Evolutionary conservation across 2,797 vertebrate species (phyloP), one percentile per base, ranked within the genome.

Genomic region (Forpus xanthops): DNA sequence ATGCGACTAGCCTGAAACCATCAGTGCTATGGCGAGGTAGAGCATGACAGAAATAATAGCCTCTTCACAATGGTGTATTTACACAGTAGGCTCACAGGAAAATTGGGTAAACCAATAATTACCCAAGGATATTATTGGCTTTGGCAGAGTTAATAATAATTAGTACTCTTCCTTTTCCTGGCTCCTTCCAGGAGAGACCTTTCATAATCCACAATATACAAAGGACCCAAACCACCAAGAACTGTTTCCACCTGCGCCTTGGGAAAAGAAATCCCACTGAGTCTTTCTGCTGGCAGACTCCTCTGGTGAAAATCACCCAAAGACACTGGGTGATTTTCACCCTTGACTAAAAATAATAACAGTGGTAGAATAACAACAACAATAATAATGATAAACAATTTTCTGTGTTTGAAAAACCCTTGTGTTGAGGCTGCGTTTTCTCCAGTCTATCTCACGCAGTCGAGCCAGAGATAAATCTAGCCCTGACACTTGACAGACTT

Each of bases 81-180:
- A 95, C 89, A 95, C 90, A 95, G 95, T 91, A 96, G 92, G 92
- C 92, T 95, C 88, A 75, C 92, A 90, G 94, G 96, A 96, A 96
- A 96, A 96, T 89, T 85, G 94, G 89, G 94, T 95, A 96, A 96
- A 97, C 95, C 87, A 37, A 93, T 95, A 96, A 96, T 97, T 97
- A 97, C 92, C 89, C 73, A 86, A 93, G 88, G 90, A 96, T 94
- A 92, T 96, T 96, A 97, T 96, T 97, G 94, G 93, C 91, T 97
- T 97, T 97, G 94, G 96, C 95, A 95, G 90, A 96, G 89, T 90
- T 96, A 96, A 94, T 94, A 97, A 95, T 94, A 96, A 96, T 97
- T 97, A 97, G 87, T 85, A 53, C 35, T 93, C 79, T 82, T 92
- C 77, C 45, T 89, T 92, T 94, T 94, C 64, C 89, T 92, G 84